These are phyloP conservation scores for Lamellibrachia columna DNA, from an alignment of 2,888 invertebrate species.

Conservation along the genomic window DNA sequence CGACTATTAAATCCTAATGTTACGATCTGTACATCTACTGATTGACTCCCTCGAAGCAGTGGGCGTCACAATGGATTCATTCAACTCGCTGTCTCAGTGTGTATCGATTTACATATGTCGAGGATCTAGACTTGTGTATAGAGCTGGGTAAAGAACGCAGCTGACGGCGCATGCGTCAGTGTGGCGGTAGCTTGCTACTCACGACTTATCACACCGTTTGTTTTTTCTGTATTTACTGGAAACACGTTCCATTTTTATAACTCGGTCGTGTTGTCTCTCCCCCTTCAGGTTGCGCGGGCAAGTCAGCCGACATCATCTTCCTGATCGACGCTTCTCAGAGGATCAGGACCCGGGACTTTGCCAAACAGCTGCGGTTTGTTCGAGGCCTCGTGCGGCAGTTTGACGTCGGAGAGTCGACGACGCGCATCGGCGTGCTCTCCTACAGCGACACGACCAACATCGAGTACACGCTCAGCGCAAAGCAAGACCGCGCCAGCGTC, in stretches of 20 bases:
- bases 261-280: not conserved
- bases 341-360: slow-evolving; percentile 54
- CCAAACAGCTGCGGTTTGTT: slow-evolving; percentile 51
- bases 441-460: slow-evolving; percentile 34
- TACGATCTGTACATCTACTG: not conserved
- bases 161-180: not conserved
- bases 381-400: slow-evolving; percentile 46
- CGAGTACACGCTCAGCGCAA: slow-evolving; percentile 39
- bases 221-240: not conserved
- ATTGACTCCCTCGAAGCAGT: not conserved
- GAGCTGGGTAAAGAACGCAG: not conserved
- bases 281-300: not conserved
- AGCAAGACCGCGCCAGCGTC: not conserved
- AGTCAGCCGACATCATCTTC: slow-evolving; percentile 22
- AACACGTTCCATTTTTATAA: not conserved
- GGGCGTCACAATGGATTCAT: not conserved
- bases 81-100: not conserved
- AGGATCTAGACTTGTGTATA: not conserved
- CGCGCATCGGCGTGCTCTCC: slow-evolving; percentile 38
- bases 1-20: not conserved
- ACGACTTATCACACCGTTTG: not conserved
- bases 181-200: not conserved
- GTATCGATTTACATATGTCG: not conserved
- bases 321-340: slow-evolving; percentile 45
- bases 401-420: slow-evolving; percentile 26